These are phyloP conservation scores for Mugil cephalus DNA, from an alignment of 2,113 vertebrate species.

Conservation along the genomic window DNA sequence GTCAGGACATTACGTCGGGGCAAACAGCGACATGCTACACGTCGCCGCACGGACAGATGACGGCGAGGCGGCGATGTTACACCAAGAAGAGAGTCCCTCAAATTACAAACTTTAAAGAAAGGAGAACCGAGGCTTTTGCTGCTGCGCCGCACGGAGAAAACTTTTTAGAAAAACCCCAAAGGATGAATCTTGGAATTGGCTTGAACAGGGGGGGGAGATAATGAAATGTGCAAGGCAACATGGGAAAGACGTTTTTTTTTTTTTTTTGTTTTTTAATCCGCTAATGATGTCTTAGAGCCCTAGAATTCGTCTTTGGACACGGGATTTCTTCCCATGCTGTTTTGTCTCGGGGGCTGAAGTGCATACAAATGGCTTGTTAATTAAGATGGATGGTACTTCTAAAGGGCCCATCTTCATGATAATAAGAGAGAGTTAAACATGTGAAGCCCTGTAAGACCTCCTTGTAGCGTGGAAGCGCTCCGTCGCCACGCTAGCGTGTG, in stretches of 20 bases:
- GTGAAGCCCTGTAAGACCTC: conserved; percentile 63
- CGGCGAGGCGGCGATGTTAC: conserved; percentile 66
- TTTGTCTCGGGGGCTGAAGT: conserved; percentile 59
- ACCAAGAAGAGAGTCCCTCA: conserved; percentile 67
- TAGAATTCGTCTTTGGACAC: conserved; percentile 58
- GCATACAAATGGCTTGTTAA: conserved; percentile 78
- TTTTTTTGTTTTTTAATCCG: conserved; percentile 53
- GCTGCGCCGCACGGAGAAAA: conserved; percentile 23
- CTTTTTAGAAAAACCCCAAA: conserved; percentile 43
- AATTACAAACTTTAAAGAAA: conserved; percentile 65
- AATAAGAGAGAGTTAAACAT: conserved; percentile 71
- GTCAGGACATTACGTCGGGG: conserved; percentile 56
- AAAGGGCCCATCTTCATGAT: conserved; percentile 73
- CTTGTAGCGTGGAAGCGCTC: conserved; percentile 51
- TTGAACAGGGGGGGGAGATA: conserved; percentile 69
- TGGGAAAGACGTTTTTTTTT: conserved; percentile 58
- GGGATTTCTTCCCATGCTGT: conserved; percentile 77
- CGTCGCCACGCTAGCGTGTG: conserved; percentile 35
- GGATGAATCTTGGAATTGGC: conserved; percentile 48
- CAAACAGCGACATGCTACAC: conserved; percentile 27
- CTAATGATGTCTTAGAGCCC: conserved; percentile 73
- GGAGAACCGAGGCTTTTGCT: conserved; percentile 31
- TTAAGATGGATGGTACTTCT: conserved; percentile 80
- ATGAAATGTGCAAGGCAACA: conserved; percentile 74
- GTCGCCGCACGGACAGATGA: conserved; percentile 54